Evolutionary conservation across 2,888 invertebrate species (phyloP), one percentile per base, ranked within the genome.

Genomic region (Lithodes maja): DNA sequence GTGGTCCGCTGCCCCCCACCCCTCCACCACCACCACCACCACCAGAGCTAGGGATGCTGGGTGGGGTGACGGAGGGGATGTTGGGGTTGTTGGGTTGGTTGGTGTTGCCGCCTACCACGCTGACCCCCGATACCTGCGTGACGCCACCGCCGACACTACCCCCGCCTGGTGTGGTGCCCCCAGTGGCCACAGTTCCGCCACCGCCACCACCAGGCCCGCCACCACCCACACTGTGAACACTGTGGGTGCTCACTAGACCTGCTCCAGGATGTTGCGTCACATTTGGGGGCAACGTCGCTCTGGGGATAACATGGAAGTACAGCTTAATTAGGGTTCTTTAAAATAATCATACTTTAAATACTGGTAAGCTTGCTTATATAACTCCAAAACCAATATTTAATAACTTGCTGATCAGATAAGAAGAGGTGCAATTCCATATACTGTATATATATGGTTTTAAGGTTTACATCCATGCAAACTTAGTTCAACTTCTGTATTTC

Each of bases 81-180:
- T 82, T 86, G 3, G 86, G 74, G 82, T 68, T 86, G 82, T 69
- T 78, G 78, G 88, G 79, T 33, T 33, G 33, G 33, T 33, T 33
- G 87, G 93, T 93, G 71, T 83, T 87, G 83, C 77, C 79, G 82
- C 75, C 81, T 50, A 75, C 86, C 74, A 81, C 77, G 77, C 86
- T 82, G 61, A 82, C 87, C 82, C 61, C 83, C 74, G 85, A 61
- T 77, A 85, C 90, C 80, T 86, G 85, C 78, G 71, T 83, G 50
- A 74, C 86, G 33, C 78, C 61, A n/a, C n/a, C 54, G 55, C 15
- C 52, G 17, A n/a, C 74, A 15, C 71, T 55, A 3, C 84, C 84
- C 3, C 81, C 81, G 12, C 80, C 85, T 33, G 15, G 55, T 12
- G n/a, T 5, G 17, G 78, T 71, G 53, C 82, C 77, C 49, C 74